Conservation (phyloP, 1,140 invertebrate species). For the Dinoponera quadriceps region DNA sequence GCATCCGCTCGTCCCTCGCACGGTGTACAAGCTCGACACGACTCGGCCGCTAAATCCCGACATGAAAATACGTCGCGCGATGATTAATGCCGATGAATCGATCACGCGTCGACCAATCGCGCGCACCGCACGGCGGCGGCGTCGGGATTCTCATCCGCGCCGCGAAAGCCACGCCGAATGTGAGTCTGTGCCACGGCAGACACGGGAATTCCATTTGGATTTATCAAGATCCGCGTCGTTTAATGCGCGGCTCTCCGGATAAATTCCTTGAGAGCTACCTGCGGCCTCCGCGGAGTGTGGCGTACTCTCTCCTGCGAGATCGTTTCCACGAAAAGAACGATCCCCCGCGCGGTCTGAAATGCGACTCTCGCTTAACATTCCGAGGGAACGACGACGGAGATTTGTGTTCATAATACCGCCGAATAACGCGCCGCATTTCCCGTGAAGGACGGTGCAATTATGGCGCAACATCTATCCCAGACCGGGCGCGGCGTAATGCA, state of each 20-base stretch:
- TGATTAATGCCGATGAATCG: conserved; percentile 70
- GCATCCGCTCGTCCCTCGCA: too few species aligned
- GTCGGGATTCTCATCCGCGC: conserved; percentile 52
- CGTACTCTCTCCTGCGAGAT: background rate
- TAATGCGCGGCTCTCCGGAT: conserved; percentile 67
- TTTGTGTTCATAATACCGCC: conserved; percentile 53
- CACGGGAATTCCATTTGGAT: conserved; percentile 75
- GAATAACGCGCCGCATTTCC: conserved; percentile 52
- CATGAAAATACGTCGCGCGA: conserved; percentile 1
- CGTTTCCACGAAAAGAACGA: conserved; percentile 36
- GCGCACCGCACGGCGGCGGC: conserved; percentile 41
- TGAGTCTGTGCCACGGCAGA: conserved; percentile 59
- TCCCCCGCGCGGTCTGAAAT: conserved; percentile 32
- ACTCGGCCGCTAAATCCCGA: too few species aligned
- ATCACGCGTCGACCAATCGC: conserved; percentile 27
- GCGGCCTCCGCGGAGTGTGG: conserved; percentile 20
- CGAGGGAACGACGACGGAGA: conserved; percentile 40
- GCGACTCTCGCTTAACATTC: conserved; percentile 52
- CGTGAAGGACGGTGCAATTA: conserved; percentile 44
- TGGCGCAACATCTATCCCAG: conserved; percentile 40
- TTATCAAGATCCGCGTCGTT: conserved; percentile 73
- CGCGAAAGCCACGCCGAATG: conserved; percentile 50
- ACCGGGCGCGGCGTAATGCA: conserved; percentile 17
- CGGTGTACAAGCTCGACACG: too few species aligned
- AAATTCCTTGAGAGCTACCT: conserved; percentile 73